A percentile compares a stretch with the other conserved stretches of the same genome.
Conservation (phyloP, 2,888 invertebrate genomes). For the Heteromyza rotundicornis region DNA sequence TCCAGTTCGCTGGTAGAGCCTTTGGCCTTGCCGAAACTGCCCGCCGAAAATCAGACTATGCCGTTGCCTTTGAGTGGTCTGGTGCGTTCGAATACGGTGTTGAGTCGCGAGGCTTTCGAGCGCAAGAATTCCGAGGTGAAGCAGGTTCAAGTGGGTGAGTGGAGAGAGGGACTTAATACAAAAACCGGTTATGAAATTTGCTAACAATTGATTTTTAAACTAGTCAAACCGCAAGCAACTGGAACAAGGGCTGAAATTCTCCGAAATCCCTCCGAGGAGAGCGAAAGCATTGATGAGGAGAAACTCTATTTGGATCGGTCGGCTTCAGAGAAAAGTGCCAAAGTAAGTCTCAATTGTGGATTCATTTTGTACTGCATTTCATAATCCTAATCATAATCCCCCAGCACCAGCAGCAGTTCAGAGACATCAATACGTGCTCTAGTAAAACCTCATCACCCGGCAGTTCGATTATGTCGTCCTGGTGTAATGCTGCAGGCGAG, state of each 20-base stretch:
- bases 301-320: conserved; percentile 72
- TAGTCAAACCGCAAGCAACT: background rate
- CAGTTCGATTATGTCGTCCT: conserved; percentile 58
- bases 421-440: conserved; percentile 43
- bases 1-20: conserved; percentile 57
- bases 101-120: conserved; percentile 55
- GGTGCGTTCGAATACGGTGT: conserved; percentile 59
- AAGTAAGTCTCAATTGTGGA: conserved; percentile 35
- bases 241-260: conserved; percentile 25
- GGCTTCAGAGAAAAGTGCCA: conserved; percentile 64
- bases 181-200: no score
- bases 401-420: conserved; percentile 31
- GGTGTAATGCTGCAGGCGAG: conserved; percentile 69
- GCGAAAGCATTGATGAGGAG: conserved; percentile 70
- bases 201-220: conserved; percentile 4
- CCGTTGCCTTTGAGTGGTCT: conserved; percentile 59
- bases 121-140: conserved; percentile 33
- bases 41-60: conserved; percentile 54
- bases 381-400: background rate
- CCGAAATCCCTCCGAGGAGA: conserved; percentile 52
- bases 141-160: conserved; percentile 9
- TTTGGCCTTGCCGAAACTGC: conserved; percentile 59
- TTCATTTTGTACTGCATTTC: no score
- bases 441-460: conserved; percentile 54
- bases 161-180: no score